A percentile compares a stretch with the other conserved stretches of the same genome.
Conservation (phyloP, 2,113 vertebrate genomes). For the Toxotes chatareus region DNA sequence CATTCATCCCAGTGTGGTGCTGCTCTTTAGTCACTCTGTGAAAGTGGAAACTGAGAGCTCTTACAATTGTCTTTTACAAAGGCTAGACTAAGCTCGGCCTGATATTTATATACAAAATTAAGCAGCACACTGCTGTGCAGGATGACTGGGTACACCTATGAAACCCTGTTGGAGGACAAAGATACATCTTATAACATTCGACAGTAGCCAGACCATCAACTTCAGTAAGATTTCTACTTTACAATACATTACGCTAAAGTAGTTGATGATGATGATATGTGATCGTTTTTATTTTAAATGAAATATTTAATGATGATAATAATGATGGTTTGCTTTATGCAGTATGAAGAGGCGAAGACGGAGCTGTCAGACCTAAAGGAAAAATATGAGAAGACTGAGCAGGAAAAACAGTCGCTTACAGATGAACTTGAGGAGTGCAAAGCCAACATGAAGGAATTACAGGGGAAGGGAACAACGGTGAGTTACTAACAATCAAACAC, state of each 20-base stretch:
- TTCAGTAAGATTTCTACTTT: neutral
- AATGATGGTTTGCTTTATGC: conserved; percentile 13
- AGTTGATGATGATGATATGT: neutral
- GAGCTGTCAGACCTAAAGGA: conserved; percentile 91
- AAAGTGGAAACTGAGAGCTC: conserved; percentile 14
- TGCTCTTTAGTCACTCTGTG: conserved; percentile 12
- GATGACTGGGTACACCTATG: neutral
- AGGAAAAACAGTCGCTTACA: conserved; percentile 89
- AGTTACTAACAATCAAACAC: conserved; percentile 68
- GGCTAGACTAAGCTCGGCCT: neutral
- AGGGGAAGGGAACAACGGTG: conserved; percentile 94
- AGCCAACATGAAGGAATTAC: conserved; percentile 91
- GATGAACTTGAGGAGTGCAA: conserved; percentile 95
- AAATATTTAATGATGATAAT: neutral
- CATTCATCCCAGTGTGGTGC: conserved; percentile 11
- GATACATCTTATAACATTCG: neutral
- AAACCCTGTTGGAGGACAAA: neutral
- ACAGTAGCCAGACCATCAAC: neutral
- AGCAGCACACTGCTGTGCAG: neutral
- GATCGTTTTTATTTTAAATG: neutral
- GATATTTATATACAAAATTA: conserved; percentile 14
- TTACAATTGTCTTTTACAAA: neutral
- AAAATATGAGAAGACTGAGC: conserved; percentile 89
- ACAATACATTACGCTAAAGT: neutral
- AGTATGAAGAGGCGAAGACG: conserved; percentile 91